Base-by-base conservation (phyloP, 2,113 vertebrate genomes). In the Hydrochoerus hydrochaeris region DNA sequence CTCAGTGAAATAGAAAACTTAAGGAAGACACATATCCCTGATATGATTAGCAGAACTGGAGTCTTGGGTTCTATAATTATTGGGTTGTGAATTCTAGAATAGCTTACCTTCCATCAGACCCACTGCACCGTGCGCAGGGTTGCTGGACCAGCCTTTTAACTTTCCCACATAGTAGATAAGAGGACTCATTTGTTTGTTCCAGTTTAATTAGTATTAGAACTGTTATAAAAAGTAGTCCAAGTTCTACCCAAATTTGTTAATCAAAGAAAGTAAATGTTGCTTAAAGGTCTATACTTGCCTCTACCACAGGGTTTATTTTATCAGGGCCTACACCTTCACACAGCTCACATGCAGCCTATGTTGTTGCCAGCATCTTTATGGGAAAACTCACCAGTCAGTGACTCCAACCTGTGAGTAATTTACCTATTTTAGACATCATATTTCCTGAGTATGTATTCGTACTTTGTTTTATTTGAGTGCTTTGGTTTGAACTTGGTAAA, bases 141-240 rank as follows among this genome's bases (percentile, higher is more conserved):
- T 60, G 16, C 78, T 57, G 82, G 22, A 26, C n/a, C 54, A 82
- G 20, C 9, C 52, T 73, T 67, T 16, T 17, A 89, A 32, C 28
- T 28, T 57, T 94, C 26, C 85, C n/a, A 52, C 81, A 44, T 62
- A 71, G 41, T 82, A 85, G 54, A 41, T 57, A 88, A 77, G 4
- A 57, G 78, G 44, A 7, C 30, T 78, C 52, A 62, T 46, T n/a
- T 17, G 7, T 16, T 14, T 19, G 67, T 80, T 93, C 44, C 6
- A 93, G n/a, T 82, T 91, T 65, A n/a, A 38, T 82, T 95, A 49
- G 60, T 77, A 28, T 83, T 83, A 63, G 75, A 92, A 84, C 19
- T 69, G 19, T 14, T 88, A 83, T 77, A 58, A 38, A 81, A 80
- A 67, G 24, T 75, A 93, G 80, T 57, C 49, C 54, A 83, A 60